Base-by-base conservation (phyloP, 2,888 invertebrate genomes). In the Romanomermis culicivorax region DNA sequence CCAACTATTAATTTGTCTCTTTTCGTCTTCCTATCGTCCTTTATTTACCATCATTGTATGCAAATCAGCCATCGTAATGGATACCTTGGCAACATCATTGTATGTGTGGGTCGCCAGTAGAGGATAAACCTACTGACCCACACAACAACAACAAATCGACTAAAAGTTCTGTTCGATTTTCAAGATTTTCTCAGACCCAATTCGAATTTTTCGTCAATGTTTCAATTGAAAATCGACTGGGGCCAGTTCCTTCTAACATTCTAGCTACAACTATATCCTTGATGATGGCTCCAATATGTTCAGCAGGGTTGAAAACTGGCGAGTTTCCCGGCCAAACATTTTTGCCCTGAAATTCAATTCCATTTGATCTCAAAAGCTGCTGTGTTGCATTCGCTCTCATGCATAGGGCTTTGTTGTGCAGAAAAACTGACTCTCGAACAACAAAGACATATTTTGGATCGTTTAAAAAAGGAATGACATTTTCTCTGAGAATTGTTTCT, bases 301-400 rank as follows among this genome's bases (percentile, higher is more conserved):
- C 51, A 11, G 51, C 51, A 4, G 14, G 26, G 20, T 51, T 51
- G 4, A 51, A 25, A 20, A 24, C 51, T 23, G 26, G 51, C 30
- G 51, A 51, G 25, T 51, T 51, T 51, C 51, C 29, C n/a, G 51
- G 51, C 51, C 51, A 51, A 45, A 45, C 45, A n/a, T 51, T 26
- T 7, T 30, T 51, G n/a, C 30, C 51, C 29, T n/a, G 25, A 30
- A 23, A 51, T 29, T 51, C 51, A 25, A 51, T 51, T 11, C 4
- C 20, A 17, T 11, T n/a, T 7, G 11, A 4, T 30, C 25, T 51
- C 14, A 51, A 29, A 4, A 30, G 29, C 29, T 25, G 30, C 25
- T 51, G 51, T 26, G 29, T 51, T 20, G 29, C 25, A 48, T 48
- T 48, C 7, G 24, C 48, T 48, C 48, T 7, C 23, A n/a, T 24